phyloP scores from a whole-genome alignment of 2,888 invertebrate species.

The Heliconius ismenius region DNA sequence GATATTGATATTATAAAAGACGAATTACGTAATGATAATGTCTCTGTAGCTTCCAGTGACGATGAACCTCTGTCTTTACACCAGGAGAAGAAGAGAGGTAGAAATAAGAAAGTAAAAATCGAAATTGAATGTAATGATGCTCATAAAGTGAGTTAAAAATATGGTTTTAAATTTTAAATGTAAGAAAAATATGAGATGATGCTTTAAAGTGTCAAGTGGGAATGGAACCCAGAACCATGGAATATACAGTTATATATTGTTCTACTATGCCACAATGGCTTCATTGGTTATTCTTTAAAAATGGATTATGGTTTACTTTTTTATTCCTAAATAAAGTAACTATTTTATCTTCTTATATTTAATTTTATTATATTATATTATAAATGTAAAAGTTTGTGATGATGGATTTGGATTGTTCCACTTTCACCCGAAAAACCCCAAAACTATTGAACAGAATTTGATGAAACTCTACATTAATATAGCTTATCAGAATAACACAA shows the following conservation, averaged over 20 bases:
- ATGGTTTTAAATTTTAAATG: background rate
- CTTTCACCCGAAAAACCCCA: too few relatives aligned
- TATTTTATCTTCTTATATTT: too few relatives aligned
- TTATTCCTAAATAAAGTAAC: too few relatives aligned
- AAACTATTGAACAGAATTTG: too few relatives aligned
- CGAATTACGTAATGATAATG: conserved; percentile 53
- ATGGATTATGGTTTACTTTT: too few relatives aligned
- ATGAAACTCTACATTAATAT: too few relatives aligned
- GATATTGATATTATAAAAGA: conserved; percentile 54
- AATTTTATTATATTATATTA: too few relatives aligned
- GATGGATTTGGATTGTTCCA: too few relatives aligned
- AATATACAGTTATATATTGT: too few relatives aligned
- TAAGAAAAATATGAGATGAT: background rate
- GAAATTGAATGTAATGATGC: background rate
- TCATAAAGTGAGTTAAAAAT: conserved; percentile 4
- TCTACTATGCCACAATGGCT: background rate
- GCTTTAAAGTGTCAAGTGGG: background rate
- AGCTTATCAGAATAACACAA: too few relatives aligned
- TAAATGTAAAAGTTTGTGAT: too few relatives aligned
- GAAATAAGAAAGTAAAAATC: conserved; percentile 43
- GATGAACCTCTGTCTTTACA: conserved; percentile 65
- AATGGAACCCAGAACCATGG: background rate
- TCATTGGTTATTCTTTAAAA: background rate
- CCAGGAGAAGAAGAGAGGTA: conserved; percentile 54
- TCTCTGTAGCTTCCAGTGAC: conserved; percentile 53